Base-by-base conservation (phyloP, 2,888 invertebrate species). In the Diadromus collaris region DNA sequence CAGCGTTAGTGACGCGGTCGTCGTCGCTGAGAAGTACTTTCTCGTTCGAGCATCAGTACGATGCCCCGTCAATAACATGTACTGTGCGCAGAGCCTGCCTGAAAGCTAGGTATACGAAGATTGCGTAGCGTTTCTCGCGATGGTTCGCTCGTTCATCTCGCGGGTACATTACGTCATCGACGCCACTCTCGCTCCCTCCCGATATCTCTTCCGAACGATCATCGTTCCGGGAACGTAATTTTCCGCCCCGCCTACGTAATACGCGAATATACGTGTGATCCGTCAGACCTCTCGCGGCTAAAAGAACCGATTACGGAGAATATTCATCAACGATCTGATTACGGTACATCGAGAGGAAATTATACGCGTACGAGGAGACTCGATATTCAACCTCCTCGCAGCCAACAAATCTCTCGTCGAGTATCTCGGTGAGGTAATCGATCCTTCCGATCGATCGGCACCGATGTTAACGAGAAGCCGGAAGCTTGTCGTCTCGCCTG, bases 211-310 rank as follows among this genome's bases (percentile, higher is more conserved):
- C 56, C 76, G 76, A 58, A 79, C 61, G 76, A 79, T 79, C 79
- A 70, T 48, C 71, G 71, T 78, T 78, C 78, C 78, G 75, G 70
- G 78, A 78, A 78, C 71, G 67, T 71, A 76, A 76, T 79, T 76
- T 79, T 79, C 79, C 71, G 76, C 76, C 76, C 68, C 71, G 63
- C 76, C 71, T 71, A 68, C 71, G 67, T 56, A 54, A 76, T 68
- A 76, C 71, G 65, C 32, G 65, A 54, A 78, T 71, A 73, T 61
- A 44, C 48, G 34, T 38, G 73, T 63, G 64, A 73, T 38, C 60
- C 54, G 46, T 64, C 27, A 41, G 27, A 34, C 61, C 51, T 41
- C 44, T 54, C 51, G 64, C 65, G 13, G 38, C 21, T 65, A 64
- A 54, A 75, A 54, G 29, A 65, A 21, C 38, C 19, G 38, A 58